Evolutionary conservation across 2,113 vertebrate genomes (phyloP), one percentile per base, ranked within the genome.

Genomic region (Hippoglossus stenolepis): DNA sequence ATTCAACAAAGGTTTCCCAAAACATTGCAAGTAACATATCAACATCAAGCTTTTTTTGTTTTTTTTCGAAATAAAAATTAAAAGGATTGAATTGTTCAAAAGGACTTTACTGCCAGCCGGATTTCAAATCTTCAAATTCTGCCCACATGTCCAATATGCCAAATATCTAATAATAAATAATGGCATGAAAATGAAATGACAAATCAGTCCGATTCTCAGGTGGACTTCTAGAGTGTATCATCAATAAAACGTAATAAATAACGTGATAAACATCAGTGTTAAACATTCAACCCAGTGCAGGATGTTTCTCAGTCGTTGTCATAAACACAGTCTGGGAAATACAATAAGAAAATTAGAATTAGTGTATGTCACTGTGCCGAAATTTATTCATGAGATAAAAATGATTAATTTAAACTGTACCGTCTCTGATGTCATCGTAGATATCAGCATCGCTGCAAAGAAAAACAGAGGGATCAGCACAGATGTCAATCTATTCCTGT

Each of bases 401-500:
- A 28, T 15, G 3, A 58, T 62, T 6, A 43, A 66, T 0, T 65
- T 2, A 60, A 94, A 63, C 60, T 95, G 15, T 96, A 99, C 97
- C 97, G 0, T 97, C 96, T 89, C 94, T 95, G 75, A 98, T 93
- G 24, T 98, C 97, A 64, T 99, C 97, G 3, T 98, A 99, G 89
- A 99, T 99, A 24, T 98, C 97, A 62, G 93, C 95, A 83, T 98
- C 96, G 1, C 97, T 98, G 93, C 54, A 4, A 90, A 93, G 79
- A 82, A 77, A 82, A 70, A 5, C 28, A 62, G 57, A 73, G 53
- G 0, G 0, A 60, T 67, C 64, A 80, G 60, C 67, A 69, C 58
- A 35, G 9, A 24, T 7, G 13, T 28, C 7, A n/a, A n/a, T 28
- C 4, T 40, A 5, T n/a, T 72, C 5, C 23, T 66, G 11, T 58